phyloP scores from a whole-genome alignment of 2,113 vertebrate genomes.

The Patagioenas fasciata region DNA sequence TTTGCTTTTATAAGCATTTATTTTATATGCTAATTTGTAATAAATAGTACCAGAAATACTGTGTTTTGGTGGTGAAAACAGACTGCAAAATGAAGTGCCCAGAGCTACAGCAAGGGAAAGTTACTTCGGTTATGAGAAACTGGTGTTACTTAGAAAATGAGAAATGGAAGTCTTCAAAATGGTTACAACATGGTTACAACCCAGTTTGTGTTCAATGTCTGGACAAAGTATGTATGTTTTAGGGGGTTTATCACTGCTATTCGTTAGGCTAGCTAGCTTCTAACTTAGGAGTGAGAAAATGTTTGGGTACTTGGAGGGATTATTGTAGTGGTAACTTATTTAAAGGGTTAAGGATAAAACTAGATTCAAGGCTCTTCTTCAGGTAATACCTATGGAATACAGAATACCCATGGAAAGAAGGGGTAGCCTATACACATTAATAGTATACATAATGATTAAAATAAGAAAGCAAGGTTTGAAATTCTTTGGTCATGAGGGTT shows the following conservation, averaged over 20 bases:
- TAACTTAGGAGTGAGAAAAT: background rate
- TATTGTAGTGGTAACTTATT: background rate
- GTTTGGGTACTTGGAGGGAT: background rate
- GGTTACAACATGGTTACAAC: rapidly evolving
- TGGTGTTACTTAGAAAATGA: background rate
- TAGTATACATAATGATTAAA: background rate
- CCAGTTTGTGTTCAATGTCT: background rate
- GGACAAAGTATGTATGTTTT: background rate
- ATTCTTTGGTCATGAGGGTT: background rate
- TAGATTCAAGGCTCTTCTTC: background rate
- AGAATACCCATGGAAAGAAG: background rate
- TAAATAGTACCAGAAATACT: background rate
- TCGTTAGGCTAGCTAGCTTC: background rate
- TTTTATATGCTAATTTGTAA: background rate
- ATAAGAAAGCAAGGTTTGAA: background rate
- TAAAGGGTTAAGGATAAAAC: background rate
- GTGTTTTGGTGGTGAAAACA: background rate
- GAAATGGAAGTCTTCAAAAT: background rate
- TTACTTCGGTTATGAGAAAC: background rate
- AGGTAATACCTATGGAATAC: background rate
- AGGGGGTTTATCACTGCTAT: background rate
- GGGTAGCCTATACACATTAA: background rate
- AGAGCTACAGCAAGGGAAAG: background rate
- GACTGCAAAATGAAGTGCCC: background rate
- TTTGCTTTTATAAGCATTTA: background rate